phyloP scores from a whole-genome alignment of 2,797 vertebrate genomes.

The Cryptoprocta ferox region DNA sequence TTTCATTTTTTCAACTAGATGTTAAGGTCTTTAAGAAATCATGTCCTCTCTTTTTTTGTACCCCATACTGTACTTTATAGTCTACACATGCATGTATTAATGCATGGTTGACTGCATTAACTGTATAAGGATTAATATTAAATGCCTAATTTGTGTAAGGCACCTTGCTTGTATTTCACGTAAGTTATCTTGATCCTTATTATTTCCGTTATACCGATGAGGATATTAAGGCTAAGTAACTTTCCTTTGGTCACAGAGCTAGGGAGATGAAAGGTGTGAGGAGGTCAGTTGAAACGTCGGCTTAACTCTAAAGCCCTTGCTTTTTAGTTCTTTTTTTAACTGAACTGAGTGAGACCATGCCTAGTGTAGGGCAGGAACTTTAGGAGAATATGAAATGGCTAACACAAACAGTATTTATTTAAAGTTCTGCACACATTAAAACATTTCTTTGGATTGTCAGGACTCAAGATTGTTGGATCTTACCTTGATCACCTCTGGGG shows the following conservation, averaged over 20 bases:
- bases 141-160: slow-evolving; percentile 11
- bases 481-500: slow-evolving; percentile 96
- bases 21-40: slow-evolving; percentile 18
- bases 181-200: slow-evolving; percentile 2
- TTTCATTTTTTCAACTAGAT: slow-evolving; percentile 12
- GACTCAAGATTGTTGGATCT: slow-evolving; percentile 81
- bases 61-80: background rate
- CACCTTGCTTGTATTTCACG: background rate
- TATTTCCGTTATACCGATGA: slow-evolving; percentile 13
- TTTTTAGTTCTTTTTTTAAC: slow-evolving; percentile 39
- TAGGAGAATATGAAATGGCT: slow-evolving; percentile 65
- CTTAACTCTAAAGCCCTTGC: slow-evolving; percentile 4
- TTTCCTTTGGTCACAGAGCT: slow-evolving; percentile 41
- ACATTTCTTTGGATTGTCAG: slow-evolving; percentile 51
- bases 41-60: slow-evolving; percentile 12
- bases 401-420: slow-evolving; percentile 57
- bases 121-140: slow-evolving; percentile 45
- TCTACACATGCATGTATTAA: background rate
- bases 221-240: slow-evolving; percentile 37
- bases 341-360: slow-evolving; percentile 33
- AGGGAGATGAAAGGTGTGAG: background rate
- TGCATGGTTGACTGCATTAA: background rate
- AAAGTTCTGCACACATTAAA: slow-evolving; percentile 45
- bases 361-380: slow-evolving; percentile 36
- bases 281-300: background rate